A percentile compares a stretch with the other conserved stretches of the same genome.
phyloP scores from a whole-genome alignment of 2,797 vertebrate genomes.

The Pangasius macronema region DNA sequence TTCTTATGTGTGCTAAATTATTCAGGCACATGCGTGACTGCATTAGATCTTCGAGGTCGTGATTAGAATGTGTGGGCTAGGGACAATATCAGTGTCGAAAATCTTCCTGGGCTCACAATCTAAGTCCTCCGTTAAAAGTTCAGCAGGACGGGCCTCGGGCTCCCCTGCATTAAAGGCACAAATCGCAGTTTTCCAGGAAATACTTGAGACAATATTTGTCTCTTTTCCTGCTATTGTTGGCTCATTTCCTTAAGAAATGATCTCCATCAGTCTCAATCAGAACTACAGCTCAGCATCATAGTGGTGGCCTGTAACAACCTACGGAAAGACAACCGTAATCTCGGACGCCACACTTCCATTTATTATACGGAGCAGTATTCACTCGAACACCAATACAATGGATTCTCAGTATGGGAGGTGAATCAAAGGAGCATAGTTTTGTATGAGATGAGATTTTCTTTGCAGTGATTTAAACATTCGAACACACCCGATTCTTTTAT shows the following conservation, averaged over 20 bases:
- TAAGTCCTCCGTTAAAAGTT: too few species aligned
- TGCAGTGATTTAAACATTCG: neutral
- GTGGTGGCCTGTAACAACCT: neutral
- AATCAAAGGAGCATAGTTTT: neutral
- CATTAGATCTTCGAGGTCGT: too few species aligned
- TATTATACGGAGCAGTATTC: slow-evolving; percentile 1
- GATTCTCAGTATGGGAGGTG: neutral
- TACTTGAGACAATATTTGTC: neutral
- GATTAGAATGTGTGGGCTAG: too few species aligned
- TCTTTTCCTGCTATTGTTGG: neutral
- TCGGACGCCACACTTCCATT: neutral
- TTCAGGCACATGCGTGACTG: slow-evolving; percentile 26
- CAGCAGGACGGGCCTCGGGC: neutral
- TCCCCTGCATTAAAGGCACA: neutral
- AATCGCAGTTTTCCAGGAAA: neutral
- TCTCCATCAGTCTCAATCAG: neutral
- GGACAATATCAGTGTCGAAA: too few species aligned
- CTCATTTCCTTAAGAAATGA: neutral
- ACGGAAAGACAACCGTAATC: slow-evolving; percentile 14
- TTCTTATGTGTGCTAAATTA: slow-evolving; percentile 41
- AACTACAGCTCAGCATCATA: neutral
- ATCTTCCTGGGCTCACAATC: too few species aligned
- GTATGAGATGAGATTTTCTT: neutral
- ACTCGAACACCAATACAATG: neutral
- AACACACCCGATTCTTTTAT: neutral